Conservation (phyloP, 2,113 vertebrate species). For the Neogale vison region DNA sequence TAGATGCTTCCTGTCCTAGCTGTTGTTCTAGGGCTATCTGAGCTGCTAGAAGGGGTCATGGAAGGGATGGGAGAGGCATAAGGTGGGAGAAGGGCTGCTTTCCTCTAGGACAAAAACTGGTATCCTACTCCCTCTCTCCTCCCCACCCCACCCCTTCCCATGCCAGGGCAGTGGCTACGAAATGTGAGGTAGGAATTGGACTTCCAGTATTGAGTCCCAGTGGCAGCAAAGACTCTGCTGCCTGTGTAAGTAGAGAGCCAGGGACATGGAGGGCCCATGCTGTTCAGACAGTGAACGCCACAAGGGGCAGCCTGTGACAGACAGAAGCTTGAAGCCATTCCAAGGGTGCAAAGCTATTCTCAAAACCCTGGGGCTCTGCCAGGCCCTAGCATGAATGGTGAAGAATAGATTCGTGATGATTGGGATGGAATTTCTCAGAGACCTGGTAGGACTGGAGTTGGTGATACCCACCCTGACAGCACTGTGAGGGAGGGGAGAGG, state of each 20-base stretch:
- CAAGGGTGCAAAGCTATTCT: neutral
- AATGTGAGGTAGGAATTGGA: neutral
- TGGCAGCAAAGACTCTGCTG: neutral
- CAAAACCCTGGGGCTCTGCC: neutral
- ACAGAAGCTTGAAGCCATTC: neutral
- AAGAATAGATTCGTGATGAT: neutral
- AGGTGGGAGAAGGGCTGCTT: neutral
- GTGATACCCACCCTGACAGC: neutral
- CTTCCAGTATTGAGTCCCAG: neutral
- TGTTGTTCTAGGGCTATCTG: neutral
- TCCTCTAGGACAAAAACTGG: neutral
- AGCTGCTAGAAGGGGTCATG: neutral
- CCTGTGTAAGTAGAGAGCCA: neutral
- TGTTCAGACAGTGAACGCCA: neutral
- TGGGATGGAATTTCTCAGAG: neutral
- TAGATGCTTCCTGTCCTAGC: neutral
- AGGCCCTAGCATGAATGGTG: neutral
- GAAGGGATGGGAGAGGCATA: neutral
- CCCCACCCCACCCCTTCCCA: neutral
- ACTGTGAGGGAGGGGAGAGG: too few relatives aligned
- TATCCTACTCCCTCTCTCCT: neutral
- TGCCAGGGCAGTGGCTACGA: fast-evolving
- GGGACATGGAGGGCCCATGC: neutral
- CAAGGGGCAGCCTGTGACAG: too few relatives aligned
- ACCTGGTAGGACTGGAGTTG: neutral